Evolutionary conservation across 2,113 vertebrate genomes (phyloP).

Genomic region (Phylloscopus whistleri): DNA sequence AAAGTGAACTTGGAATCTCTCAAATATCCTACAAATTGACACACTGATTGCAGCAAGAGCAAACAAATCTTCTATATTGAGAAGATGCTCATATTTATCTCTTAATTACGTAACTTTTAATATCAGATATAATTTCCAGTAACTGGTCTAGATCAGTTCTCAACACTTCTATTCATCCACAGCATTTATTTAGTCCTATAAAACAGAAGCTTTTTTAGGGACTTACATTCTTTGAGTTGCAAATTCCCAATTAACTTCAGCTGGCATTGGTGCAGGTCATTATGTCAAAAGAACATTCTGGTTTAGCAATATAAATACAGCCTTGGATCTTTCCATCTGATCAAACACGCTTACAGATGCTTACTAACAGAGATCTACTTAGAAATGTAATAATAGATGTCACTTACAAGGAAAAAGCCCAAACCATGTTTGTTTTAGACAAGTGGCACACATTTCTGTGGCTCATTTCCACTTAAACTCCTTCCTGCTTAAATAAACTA

Average conservation of each 20-base stretch:
- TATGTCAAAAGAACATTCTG: not conserved
- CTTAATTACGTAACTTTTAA: not conserved
- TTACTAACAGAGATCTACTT: conserved; percentile 39
- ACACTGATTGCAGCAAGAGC: not conserved
- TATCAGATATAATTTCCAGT: not conserved
- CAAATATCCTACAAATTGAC: not conserved
- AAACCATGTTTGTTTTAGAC: conserved; percentile 54
- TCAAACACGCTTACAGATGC: not conserved
- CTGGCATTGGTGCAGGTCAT: not conserved
- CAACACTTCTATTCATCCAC: not conserved
- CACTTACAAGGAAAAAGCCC: not conserved
- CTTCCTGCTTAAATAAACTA: conserved; percentile 40
- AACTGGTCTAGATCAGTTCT: not conserved
- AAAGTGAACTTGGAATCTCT: not conserved
- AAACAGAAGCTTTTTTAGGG: not conserved
- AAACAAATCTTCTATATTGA: not conserved
- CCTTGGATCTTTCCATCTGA: not conserved
- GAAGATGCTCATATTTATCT: not conserved
- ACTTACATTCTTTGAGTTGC: not conserved
- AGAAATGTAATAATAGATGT: conserved; percentile 33
- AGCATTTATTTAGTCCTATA: not conserved
- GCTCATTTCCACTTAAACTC: conserved; percentile 45
- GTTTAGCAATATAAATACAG: conserved; percentile 6
- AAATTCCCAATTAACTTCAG: not conserved
- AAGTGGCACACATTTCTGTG: conserved; percentile 36